A percentile compares a stretch with the other conserved stretches of the same genome.
These are phyloP conservation scores for Eclectus roratus DNA, from an alignment of 2,113 vertebrate genomes.

Conservation along the genomic window DNA sequence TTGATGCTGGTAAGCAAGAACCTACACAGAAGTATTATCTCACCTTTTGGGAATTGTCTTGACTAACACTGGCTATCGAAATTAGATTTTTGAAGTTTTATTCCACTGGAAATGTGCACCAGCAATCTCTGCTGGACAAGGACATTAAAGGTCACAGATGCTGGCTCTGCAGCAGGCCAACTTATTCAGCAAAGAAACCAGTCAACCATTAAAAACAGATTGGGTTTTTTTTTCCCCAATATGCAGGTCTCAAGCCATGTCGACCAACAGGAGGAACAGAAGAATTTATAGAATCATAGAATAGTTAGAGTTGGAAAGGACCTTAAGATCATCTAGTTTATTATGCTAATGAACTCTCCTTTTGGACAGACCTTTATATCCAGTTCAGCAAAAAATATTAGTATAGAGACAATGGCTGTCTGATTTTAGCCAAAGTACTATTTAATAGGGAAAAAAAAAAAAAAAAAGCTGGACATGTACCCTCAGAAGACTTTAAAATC, in stretches of 20 bases:
- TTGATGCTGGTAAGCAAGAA: not conserved
- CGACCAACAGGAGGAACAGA: not conserved
- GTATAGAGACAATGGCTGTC: not conserved
- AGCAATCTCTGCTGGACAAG: slow-evolving; percentile 18
- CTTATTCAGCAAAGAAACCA: slow-evolving; percentile 29
- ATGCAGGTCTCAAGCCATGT: not conserved
- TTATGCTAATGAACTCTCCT: not conserved
- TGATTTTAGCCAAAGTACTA: not conserved
- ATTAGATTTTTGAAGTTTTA: not conserved
- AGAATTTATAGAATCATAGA: not conserved
- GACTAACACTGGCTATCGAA: not conserved
- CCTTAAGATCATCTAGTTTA: too few species aligned
- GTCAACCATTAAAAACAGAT: slow-evolving; percentile 4
- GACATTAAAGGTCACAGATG: slow-evolving; percentile 52
- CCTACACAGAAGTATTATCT: not conserved
- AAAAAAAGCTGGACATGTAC: not conserved
- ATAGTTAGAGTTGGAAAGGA: too few species aligned
- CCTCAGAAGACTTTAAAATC: not conserved
- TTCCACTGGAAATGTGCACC: not conserved
- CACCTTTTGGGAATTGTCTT: not conserved
- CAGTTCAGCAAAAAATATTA: not conserved
- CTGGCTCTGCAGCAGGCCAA: slow-evolving; percentile 50
- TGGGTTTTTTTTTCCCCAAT: not conserved
- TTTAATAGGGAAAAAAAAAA: not conserved
- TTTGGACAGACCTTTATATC: not conserved